Conservation (phyloP, 1,140 invertebrate species). For the Rhizoglyphus robini region DNA sequence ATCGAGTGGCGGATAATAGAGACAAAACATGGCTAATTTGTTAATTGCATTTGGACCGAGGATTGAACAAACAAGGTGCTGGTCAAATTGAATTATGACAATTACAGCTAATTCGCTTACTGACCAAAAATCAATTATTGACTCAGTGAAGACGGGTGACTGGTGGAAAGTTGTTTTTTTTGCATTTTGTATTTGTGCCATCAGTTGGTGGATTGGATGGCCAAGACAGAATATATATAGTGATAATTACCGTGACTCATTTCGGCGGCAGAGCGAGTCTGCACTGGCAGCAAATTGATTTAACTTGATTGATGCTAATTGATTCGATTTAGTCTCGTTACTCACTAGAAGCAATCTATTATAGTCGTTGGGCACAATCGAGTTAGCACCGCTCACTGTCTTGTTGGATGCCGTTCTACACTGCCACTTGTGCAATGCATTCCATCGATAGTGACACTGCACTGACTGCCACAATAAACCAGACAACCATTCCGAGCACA, state of each 20-base stretch:
- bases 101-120: not conserved
- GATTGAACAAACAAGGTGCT: slow-evolving; percentile 7
- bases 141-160: not conserved
- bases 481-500: not conserved
- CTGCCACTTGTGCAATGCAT: too few relatives aligned
- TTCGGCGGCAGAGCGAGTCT: not conserved
- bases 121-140: slow-evolving; percentile 13
- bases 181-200: not conserved
- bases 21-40: slow-evolving; percentile 8
- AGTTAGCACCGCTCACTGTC: not conserved
- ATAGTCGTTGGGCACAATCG: not conserved
- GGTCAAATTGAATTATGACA: slow-evolving; percentile 3
- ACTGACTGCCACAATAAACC: not conserved
- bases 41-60: not conserved
- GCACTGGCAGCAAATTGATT: slow-evolving; percentile 6
- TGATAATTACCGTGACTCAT: not conserved
- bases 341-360: not conserved
- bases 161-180: not conserved
- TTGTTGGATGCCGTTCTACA: not conserved
- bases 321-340: slow-evolving; percentile 8
- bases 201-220: not conserved
- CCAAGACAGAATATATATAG: not conserved
- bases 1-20: too few relatives aligned
- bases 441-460: not conserved
- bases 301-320: slow-evolving; percentile 13